A percentile compares a stretch with the other conserved stretches of the same genome.
Evolutionary conservation across 2,113 vertebrate genomes (phyloP).

Genomic region (Seriola dumerili): DNA sequence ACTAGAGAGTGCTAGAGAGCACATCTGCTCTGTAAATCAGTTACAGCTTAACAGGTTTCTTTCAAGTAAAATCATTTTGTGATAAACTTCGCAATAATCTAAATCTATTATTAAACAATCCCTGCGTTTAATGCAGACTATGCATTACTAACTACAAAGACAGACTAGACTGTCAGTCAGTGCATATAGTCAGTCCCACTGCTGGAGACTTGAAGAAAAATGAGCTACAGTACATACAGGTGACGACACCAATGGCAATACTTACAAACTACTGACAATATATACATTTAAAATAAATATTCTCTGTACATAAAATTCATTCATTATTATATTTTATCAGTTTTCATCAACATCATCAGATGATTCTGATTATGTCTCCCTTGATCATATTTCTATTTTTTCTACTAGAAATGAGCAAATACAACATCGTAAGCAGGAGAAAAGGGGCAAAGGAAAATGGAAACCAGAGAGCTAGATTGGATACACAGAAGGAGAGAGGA

Average conservation of each 20-base stretch:
- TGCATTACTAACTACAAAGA: slow-evolving; percentile 50
- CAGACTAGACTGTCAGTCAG: slow-evolving; percentile 63
- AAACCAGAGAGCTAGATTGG: slow-evolving; percentile 9
- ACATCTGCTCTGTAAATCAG: slow-evolving; percentile 11
- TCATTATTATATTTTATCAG: slow-evolving; percentile 48
- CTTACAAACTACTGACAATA: slow-evolving; percentile 61
- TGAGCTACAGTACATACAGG: slow-evolving; percentile 49
- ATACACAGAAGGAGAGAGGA: slow-evolving; percentile 10
- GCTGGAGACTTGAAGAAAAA: slow-evolving; percentile 55
- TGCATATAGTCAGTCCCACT: slow-evolving; percentile 71
- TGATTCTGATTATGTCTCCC: slow-evolving; percentile 40
- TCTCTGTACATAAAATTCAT: slow-evolving; percentile 78
- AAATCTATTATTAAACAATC: slow-evolving; percentile 24
- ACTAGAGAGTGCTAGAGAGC: slow-evolving; percentile 51
- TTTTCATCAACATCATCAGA: slow-evolving; percentile 36
- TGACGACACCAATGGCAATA: slow-evolving; percentile 54
- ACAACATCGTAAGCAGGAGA: not conserved
- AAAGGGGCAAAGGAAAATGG: not conserved
- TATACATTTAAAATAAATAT: slow-evolving; percentile 76
- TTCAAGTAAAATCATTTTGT: slow-evolving; percentile 61
- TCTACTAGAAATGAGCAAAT: slow-evolving; percentile 39
- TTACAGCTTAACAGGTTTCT: slow-evolving; percentile 21
- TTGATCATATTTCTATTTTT: slow-evolving; percentile 40
- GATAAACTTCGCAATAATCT: slow-evolving; percentile 48
- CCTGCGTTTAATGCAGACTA: slow-evolving; percentile 53